Base-by-base conservation (phyloP, 2,113 vertebrate species). In the Anarhynchus alexandrinus region DNA sequence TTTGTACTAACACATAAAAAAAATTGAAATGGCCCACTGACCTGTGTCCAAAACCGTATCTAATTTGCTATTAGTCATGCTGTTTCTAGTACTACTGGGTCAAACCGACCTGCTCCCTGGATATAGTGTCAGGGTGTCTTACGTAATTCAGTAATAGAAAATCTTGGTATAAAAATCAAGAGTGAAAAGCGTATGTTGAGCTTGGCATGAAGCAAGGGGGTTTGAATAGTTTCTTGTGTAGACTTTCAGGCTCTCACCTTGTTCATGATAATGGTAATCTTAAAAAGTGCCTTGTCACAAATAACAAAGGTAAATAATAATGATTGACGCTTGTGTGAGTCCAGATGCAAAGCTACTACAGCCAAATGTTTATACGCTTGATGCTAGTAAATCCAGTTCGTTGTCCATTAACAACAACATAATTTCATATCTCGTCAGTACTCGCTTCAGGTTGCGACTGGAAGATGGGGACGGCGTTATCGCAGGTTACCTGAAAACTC, bases 11-110 rank as follows among this genome's bases (percentile, higher is more conserved):
- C 15, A 21, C 49, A 29, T 36, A 94, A 82, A 42, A 66, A 67
- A 84, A 84, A 91, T 74, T 22, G 45, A 30, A 88, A 79, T 23
- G 18, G 18, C 21, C 58, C 25, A 32, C 36, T 85, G 85, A 82
- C 66, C 49, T 55, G 19, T 49, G n/a, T 95, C 78, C 74, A 96
- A 77, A 92, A 34, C 34, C 34, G 4, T 73, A 42, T 54, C 85
- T 92, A 9, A 49, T 73, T 80, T 74, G 62, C 36, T 80, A 8
- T 94, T 92, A 83, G 70, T 96, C 92, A 80, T 54, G 40, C 45
- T 83, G 84, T 32, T 90, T 42, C 52, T 88, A 58, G 58, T 52
- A 65, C 32, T 67, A 3, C 69, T 51, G 27, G 94, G 96, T 96
- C 95, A 92, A 78, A 93, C 49, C 0, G 93, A 95, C 94, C 93